Percentiles rank a stretch among this genome's conserved stretches.
Evolutionary conservation across 2,888 invertebrate species (phyloP).

Genomic region (Pseudoips prasinana): DNA sequence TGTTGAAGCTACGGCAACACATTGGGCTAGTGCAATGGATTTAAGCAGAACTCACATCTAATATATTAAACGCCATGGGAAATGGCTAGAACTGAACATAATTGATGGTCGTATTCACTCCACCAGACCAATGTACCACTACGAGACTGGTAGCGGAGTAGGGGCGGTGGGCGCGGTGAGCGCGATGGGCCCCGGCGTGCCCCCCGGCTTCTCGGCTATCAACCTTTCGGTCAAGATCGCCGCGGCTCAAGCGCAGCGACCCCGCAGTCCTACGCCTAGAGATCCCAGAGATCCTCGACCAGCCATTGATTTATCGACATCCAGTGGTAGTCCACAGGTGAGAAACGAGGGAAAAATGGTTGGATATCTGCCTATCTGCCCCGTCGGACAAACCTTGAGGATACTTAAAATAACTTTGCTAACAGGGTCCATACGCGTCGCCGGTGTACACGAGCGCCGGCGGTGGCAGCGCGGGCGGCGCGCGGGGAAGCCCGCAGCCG

Average conservation of each 20-base stretch:
- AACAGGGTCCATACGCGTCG: constrained; percentile 88
- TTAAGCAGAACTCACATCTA: no score
- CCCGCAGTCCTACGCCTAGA: constrained; percentile 88
- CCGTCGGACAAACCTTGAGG: no score
- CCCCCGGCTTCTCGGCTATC: constrained; percentile 90
- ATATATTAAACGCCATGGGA: no score
- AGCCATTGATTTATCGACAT: constrained; percentile 93
- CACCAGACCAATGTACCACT: constrained; percentile 90
- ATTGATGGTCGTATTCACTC: constrained; percentile 21
- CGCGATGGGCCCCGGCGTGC: constrained; percentile 86
- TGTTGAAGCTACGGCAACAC: no score
- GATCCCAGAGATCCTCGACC: constrained; percentile 90
- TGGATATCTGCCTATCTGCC: no score
- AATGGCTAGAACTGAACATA: no score
- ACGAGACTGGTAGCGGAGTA: constrained; percentile 83
- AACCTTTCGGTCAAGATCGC: constrained; percentile 93
- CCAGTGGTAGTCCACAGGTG: constrained; percentile 94
- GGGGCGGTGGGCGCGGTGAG: constrained; percentile 83
- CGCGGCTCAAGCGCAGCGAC: constrained; percentile 86
- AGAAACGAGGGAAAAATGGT: constrained; percentile 37
- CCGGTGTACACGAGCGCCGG: constrained; percentile 90
- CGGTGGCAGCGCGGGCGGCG: constrained; percentile 86
- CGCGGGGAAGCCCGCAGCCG: constrained; percentile 91
- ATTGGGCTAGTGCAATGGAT: no score
- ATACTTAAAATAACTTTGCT: no score